phyloP scores from a whole-genome alignment of 2,113 vertebrate genomes.

The Pseudorhombus dupliciocellatus region DNA sequence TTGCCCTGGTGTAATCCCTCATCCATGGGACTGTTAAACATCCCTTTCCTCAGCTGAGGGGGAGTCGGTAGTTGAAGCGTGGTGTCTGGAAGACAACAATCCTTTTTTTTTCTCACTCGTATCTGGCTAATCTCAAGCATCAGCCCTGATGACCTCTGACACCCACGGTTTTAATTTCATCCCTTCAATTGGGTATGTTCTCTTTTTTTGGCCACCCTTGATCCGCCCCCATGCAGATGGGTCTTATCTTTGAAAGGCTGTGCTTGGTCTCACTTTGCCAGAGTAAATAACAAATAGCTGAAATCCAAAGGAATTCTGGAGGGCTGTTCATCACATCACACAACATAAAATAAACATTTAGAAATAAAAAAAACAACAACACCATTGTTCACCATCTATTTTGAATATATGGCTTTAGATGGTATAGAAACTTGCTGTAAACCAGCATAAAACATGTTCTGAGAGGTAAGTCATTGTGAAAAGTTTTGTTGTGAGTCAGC shows the following conservation, averaged over 20 bases:
- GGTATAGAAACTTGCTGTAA: not conserved
- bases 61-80: slow-evolving; percentile 55
- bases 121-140: slow-evolving; percentile 74
- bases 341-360: slow-evolving; percentile 4
- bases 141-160: slow-evolving; percentile 60
- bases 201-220: slow-evolving; percentile 57
- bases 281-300: slow-evolving; percentile 56
- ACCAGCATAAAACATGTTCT: slow-evolving; percentile 8
- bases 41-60: slow-evolving; percentile 36
- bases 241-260: slow-evolving; percentile 59
- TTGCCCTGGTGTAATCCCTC: slow-evolving; percentile 57
- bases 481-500: slow-evolving; percentile 46
- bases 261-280: slow-evolving; percentile 38
- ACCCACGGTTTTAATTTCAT: slow-evolving; percentile 58
- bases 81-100: slow-evolving; percentile 56
- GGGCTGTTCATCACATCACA: slow-evolving; percentile 28
- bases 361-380: slow-evolving; percentile 1
- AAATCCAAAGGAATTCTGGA: slow-evolving; percentile 50
- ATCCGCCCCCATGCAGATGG: slow-evolving; percentile 51
- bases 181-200: slow-evolving; percentile 60
- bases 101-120: slow-evolving; percentile 56
- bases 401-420: not conserved
- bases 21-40: slow-evolving; percentile 57
- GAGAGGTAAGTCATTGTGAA: slow-evolving; percentile 19
- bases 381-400: not conserved